Evolutionary conservation across 2,888 invertebrate species (phyloP), one percentile per base, ranked within the genome.

Genomic region (Maniola hyperantus): DNA sequence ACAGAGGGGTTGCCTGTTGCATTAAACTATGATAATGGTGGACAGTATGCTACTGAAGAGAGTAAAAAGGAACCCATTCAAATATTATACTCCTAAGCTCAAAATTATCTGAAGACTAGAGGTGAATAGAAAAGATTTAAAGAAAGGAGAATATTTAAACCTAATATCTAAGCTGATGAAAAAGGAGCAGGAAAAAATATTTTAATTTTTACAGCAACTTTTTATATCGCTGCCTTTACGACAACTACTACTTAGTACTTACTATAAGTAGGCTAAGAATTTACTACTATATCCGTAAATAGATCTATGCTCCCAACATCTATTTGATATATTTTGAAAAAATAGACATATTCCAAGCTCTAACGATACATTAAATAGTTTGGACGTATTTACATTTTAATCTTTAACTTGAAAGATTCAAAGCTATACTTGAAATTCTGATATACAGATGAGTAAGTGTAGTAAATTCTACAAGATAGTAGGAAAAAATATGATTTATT

Each of bases 1-100:
- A 68, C 34, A 65, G 53, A 15, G 57, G 64, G 64, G 33, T 53
- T 18, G 51, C 26, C 34, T 44, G 0, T 61, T 61, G 20, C 48
- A 50, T 20, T 61, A 13, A 26, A 42, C 36, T 50, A 60, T 11
- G 26, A 26, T 15, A n/a, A 46, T 59, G 44, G 58, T 58, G 26
- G 10, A 34, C 8, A 34, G 15, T 34, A 7, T 15, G 15, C 50
- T 53, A 53, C 13, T 26, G 6, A 33, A 53, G n/a, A 20, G 15
- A n/a, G 8, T 8, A n/a, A 20, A 26, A 20, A 53, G 53, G n/a
- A 33, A 50, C 50, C 33, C 53, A 53, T 48, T 20, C 50, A 26
- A 26, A 26, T 5, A 26, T 8, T 18, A 10, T 26, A 5, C 26
- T 20, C 15, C 7, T 2, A 18, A 20, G 11, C 8, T 13, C 26